Conservation (phyloP, 92 coral and sea anemone genomes). For the Heliopora coerulea region DNA sequence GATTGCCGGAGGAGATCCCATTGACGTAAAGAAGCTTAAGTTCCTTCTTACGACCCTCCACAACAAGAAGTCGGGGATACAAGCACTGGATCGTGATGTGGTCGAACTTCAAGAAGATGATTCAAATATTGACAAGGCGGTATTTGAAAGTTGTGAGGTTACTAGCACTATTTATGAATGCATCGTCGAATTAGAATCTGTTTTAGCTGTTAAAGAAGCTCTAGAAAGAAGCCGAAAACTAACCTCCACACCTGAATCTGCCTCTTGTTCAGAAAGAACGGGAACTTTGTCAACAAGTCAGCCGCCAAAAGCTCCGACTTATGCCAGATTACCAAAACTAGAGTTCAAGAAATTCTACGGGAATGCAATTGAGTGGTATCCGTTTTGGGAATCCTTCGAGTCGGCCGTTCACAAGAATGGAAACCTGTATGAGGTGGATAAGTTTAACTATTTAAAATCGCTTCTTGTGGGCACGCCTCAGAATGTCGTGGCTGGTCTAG, state of each 20-base stretch:
- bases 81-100: slow-evolving; percentile 16
- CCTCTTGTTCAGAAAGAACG: not conserved
- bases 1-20: slow-evolving; percentile 5
- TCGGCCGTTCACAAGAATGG: slow-evolving; percentile 22
- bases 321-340: slow-evolving; percentile 34
- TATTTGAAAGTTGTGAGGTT: slow-evolving; percentile 24
- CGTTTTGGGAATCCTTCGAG: slow-evolving; percentile 33
- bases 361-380: slow-evolving; percentile 10
- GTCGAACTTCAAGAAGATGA: slow-evolving; percentile 7
- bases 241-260: too few relatives aligned
- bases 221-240: not conserved
- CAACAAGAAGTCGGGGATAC: slow-evolving; percentile 15
- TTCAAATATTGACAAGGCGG: slow-evolving; percentile 15
- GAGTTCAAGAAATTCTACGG: slow-evolving; percentile 26
- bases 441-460: too few relatives aligned
- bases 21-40: slow-evolving; percentile 10
- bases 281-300: slow-evolving; percentile 19
- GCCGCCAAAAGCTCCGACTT: not conserved
- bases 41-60: slow-evolving; percentile 11
- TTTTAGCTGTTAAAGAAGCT: not conserved
- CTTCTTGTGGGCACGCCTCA: too few relatives aligned
- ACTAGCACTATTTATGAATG: slow-evolving; percentile 3
- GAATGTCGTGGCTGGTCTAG: too few relatives aligned
- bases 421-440: too few relatives aligned
- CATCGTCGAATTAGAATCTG: not conserved